Conservation (phyloP, 2,797 vertebrate genomes). For the Sebastes paucispinis region DNA sequence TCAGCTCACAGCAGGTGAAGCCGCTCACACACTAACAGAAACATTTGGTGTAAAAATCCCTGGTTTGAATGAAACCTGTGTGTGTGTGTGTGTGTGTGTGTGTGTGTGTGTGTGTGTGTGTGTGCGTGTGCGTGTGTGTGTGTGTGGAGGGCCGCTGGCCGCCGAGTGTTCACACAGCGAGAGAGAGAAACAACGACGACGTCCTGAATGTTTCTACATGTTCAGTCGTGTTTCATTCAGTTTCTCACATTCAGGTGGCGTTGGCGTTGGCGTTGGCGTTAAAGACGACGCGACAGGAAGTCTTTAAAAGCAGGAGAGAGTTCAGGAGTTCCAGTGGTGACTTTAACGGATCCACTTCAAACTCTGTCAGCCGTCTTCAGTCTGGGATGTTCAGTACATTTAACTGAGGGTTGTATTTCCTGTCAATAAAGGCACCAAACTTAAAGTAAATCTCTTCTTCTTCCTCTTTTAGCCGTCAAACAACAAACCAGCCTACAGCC, state of each 20-base stretch:
- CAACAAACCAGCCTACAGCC: too few species aligned
- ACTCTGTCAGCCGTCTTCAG: not conserved
- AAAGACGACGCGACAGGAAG: not conserved
- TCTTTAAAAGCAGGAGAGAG: not conserved
- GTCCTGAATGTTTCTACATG: not conserved
- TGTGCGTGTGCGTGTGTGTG: too few species aligned
- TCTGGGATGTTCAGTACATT: not conserved
- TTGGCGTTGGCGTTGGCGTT: not conserved
- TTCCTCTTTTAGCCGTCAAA: too few species aligned
- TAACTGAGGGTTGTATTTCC: not conserved
- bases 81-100: too few species aligned
- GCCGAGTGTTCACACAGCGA: not conserved
- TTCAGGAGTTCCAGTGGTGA: not conserved
- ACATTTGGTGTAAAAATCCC: constrained; percentile 31
- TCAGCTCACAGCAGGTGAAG: constrained; percentile 5
- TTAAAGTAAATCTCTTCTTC: too few species aligned
- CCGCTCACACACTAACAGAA: not conserved
- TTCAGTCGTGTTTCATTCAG: not conserved
- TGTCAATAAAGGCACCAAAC: too few species aligned
- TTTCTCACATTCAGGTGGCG: not conserved
- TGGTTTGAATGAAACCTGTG: not conserved
- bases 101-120: too few species aligned
- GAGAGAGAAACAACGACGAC: not conserved
- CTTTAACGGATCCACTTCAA: not conserved
- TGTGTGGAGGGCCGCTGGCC: not conserved